These are phyloP conservation scores for Chloebia gouldiae DNA, from an alignment of 2,113 vertebrate genomes.

Conservation along the genomic window DNA sequence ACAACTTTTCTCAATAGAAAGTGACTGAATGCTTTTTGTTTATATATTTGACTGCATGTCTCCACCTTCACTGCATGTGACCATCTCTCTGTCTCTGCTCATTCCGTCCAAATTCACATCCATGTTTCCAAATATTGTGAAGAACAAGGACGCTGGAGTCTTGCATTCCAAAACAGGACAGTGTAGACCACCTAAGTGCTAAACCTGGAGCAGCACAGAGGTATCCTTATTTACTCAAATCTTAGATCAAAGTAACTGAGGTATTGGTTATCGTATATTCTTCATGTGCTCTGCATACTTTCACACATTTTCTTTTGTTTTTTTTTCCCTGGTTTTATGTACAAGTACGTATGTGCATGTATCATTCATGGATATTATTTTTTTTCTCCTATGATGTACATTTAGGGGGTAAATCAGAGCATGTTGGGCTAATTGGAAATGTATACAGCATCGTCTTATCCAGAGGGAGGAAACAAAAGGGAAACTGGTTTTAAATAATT, in stretches of 20 bases:
- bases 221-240: conserved; percentile 65
- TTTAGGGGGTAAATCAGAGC: background rate
- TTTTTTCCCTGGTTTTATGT: background rate
- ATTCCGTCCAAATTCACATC: conserved; percentile 68
- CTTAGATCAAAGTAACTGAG: conserved; percentile 19
- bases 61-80: conserved; percentile 63
- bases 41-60: conserved; percentile 20
- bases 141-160: conserved; percentile 78
- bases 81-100: conserved; percentile 71
- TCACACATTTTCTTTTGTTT: background rate
- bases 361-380: background rate
- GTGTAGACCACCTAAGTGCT: conserved; percentile 79
- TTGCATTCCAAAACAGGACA: conserved; percentile 78
- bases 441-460: background rate
- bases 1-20: background rate
- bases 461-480: background rate
- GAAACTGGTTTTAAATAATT: background rate
- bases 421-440: background rate
- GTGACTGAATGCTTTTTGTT: background rate
- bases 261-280: background rate
- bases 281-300: background rate
- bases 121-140: conserved; percentile 69
- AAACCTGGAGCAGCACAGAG: conserved; percentile 71
- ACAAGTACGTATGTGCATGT: background rate
- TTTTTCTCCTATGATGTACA: background rate